Evolutionary conservation across 2,113 vertebrate genomes (phyloP), one percentile per base, ranked within the genome.

Genomic region (Myrmophylax atrothorax): DNA sequence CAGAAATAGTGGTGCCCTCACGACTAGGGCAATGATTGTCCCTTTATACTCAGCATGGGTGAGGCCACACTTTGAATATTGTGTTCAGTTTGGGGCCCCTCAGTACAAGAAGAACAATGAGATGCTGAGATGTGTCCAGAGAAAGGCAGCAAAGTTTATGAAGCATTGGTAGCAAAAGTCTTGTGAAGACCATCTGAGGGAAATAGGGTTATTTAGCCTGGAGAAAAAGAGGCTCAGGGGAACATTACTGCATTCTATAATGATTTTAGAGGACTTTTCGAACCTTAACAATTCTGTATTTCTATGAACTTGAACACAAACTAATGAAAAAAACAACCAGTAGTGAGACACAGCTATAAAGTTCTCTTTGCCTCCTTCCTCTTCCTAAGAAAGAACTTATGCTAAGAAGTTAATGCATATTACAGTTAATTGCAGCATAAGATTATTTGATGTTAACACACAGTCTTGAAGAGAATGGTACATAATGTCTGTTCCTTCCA

Each of bases 391-490:
- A 87, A 74, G 53, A 91, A 46, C 1, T 64, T 55, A 37, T 0
- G 2, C 11, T 91, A 74, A 76, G 38, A 67, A 84, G 77, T 76
- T 86, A 63, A 18, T 79, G 11, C 3, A 8, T 69, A 25, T 86
- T 93, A 42, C 46, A 69, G 33, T 68, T 59, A 86, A 15, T 42
- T 89, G 92, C 28, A 86, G 55, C 63, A 52, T 69, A 38, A 77
- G 53, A 94, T 94, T 89, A 87, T 89, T 96, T 88, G 22, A 60
- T 92, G 31, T 17, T 64, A 76, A 50, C 16, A 46, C 77, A 53
- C 6, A 79, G n/a, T 72, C 46, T 82, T 80, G 16, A 62, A 89
- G 58, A 92, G 23, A 94, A 19, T 33, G 72, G 82, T 78, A 47
- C 7, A 20, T 70, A 76, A 60, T 89, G 14, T 52, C 33, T 89